These are phyloP conservation scores for Macrostomum lignano DNA, from an alignment of 1,140 invertebrate genomes.

Conservation along the genomic window DNA sequence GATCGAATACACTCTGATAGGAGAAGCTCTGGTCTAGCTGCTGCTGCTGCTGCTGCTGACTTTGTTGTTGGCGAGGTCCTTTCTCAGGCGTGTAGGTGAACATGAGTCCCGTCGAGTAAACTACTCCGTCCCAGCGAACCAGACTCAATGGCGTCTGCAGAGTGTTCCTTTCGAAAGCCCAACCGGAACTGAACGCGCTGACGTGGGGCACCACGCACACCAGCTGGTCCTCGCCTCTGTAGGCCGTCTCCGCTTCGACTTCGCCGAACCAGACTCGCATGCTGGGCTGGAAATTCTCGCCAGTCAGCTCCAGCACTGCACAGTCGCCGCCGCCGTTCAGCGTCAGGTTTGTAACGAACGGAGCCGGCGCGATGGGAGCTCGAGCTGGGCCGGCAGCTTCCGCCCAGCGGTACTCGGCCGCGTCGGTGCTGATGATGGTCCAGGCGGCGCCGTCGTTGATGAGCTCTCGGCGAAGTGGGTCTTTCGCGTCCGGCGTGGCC, in stretches of 20 bases:
- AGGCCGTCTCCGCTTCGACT: slow-evolving; percentile 91
- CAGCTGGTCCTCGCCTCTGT: slow-evolving; percentile 71
- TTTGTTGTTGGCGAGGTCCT: too few species aligned
- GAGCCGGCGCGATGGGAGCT: slow-evolving; percentile 75
- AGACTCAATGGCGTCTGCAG: slow-evolving; percentile 77
- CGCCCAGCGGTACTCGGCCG: slow-evolving; percentile 93
- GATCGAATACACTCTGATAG: too few species aligned
- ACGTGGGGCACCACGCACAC: slow-evolving; percentile 86
- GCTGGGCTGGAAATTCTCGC: slow-evolving; percentile 79
- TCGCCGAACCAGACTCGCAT: slow-evolving; percentile 91
- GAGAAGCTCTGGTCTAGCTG: too few species aligned
- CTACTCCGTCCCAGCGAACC: slow-evolving; percentile 84
- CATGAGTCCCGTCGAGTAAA: slow-evolving; percentile 87
- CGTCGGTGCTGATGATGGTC: slow-evolving; percentile 98
- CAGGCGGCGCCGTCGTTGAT: slow-evolving; percentile 98
- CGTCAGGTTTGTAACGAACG: slow-evolving; percentile 68
- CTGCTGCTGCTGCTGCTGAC: too few species aligned
- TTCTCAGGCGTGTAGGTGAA: slow-evolving; percentile 70
- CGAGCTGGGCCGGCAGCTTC: slow-evolving; percentile 93
- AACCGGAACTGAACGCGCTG: slow-evolving; percentile 62
- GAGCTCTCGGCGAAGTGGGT: too few species aligned
- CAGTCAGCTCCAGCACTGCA: slow-evolving; percentile 83
- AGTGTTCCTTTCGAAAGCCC: slow-evolving; percentile 70
- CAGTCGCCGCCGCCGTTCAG: slow-evolving; percentile 87
- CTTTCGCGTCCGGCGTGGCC: too few species aligned